phyloP scores from a whole-genome alignment of 23 tunicate species.

The Ascidia mentula region DNA sequence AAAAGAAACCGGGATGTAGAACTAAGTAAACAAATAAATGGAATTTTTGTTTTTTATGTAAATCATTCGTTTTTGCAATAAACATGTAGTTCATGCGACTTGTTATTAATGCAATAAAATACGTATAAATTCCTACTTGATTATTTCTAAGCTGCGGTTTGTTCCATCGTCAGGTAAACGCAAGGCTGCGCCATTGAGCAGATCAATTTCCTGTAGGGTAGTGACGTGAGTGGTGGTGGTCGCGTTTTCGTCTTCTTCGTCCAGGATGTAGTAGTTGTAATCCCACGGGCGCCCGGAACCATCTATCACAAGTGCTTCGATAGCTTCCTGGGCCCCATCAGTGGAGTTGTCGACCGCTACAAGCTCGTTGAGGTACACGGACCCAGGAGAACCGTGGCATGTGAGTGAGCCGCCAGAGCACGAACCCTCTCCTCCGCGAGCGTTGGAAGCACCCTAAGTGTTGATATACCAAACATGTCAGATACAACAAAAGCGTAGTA shows the following conservation, averaged over 20 bases:
- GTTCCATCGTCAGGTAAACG: conserved; percentile 19
- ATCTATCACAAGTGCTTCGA: conserved; percentile 12
- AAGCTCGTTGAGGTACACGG: conserved; percentile 16
- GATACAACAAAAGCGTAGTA: no score
- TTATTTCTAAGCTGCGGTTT: background rate
- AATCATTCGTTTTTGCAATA: no score
- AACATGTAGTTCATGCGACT: no score
- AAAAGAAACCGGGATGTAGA: no score
- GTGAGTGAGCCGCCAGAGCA: background rate
- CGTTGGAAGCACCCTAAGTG: conserved; percentile 23
- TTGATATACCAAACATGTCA: no score
- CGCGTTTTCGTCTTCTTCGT: conserved; percentile 10
- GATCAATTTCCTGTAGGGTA: conserved; percentile 10
- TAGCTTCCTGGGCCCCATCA: conserved; percentile 2
- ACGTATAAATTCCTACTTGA: no score
- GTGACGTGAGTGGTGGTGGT: conserved; percentile 1
- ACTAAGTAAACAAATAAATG: no score
- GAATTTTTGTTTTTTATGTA: no score
- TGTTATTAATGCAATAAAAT: no score
- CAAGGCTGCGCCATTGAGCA: conserved; percentile 26
- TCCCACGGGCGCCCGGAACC: conserved; percentile 29
- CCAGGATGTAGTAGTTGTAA: conserved; percentile 16
- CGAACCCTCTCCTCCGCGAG: conserved; percentile 19
- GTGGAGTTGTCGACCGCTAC: background rate
- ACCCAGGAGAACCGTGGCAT: conserved; percentile 33